A percentile compares a stretch with the other conserved stretches of the same genome.
phyloP scores from a whole-genome alignment of 2,113 vertebrate species.

The Harpagus bidentatus region DNA sequence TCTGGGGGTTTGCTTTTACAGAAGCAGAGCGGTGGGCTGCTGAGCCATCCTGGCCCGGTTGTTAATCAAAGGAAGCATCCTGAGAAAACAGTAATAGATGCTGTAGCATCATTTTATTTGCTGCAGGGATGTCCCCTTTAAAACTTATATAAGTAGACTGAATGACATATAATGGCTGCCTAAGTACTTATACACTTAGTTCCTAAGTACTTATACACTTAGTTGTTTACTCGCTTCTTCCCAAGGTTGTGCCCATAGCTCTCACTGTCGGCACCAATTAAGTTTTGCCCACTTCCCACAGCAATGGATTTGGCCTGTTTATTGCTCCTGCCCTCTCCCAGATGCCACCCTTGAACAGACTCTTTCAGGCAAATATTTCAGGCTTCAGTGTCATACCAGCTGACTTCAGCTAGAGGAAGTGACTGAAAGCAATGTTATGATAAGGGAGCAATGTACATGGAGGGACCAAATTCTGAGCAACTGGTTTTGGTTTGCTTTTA shows the following conservation, averaged over 20 bases:
- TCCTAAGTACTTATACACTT: neutral
- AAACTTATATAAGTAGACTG: neutral
- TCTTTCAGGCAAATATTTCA: neutral
- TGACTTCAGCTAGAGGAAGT: neutral
- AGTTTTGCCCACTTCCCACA: neutral
- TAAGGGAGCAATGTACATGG: neutral
- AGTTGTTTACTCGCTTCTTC: rapidly evolving
- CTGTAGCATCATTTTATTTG: neutral
- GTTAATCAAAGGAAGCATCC: neutral
- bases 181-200: neutral
- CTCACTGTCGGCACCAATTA: neutral
- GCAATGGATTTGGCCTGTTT: neutral
- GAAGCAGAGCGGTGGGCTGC: neutral
- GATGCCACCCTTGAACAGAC: neutral
- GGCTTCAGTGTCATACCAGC: neutral
- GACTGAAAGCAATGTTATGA: neutral
- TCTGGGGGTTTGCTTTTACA: neutral
- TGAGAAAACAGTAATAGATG: neutral
- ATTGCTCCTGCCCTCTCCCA: neutral
- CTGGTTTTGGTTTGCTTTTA: neutral
- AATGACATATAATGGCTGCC: neutral
- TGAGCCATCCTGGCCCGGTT: neutral
- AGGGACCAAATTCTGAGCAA: neutral
- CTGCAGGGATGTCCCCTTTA: neutral
- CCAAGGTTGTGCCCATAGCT: neutral